phyloP scores from a whole-genome alignment of 2,797 vertebrate genomes.

The Cossypha polioptera region DNA sequence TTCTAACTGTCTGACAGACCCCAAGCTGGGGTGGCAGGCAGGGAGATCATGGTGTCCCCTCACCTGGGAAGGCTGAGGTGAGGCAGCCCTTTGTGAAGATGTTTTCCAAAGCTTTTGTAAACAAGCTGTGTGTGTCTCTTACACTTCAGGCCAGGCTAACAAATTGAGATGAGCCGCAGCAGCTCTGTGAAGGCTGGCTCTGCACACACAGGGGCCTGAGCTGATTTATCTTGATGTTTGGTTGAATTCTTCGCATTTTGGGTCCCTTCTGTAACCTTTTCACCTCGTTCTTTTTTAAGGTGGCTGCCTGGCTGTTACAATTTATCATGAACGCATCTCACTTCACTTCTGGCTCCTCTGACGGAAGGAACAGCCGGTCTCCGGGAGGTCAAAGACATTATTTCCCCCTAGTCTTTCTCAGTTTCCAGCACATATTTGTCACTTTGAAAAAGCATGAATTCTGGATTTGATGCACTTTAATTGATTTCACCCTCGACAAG shows the following conservation, averaged over 20 bases:
- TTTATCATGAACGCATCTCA: constrained; percentile 79
- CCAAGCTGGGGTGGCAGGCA: neutral
- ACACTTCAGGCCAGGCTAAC: constrained; percentile 28
- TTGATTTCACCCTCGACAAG: constrained; percentile 89
- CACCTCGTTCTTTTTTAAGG: constrained; percentile 77
- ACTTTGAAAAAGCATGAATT: constrained; percentile 91
- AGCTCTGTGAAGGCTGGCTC: constrained; percentile 24
- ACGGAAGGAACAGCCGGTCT: constrained; percentile 80
- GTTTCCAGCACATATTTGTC: constrained; percentile 88
- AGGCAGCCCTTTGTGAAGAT: neutral
- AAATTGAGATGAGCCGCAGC: constrained; percentile 48
- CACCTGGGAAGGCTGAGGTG: neutral
- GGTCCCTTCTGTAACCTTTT: constrained; percentile 80
- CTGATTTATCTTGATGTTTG: constrained; percentile 80
- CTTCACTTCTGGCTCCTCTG: constrained; percentile 71
- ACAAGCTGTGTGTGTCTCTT: neutral
- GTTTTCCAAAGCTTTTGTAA: neutral
- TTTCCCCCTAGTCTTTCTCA: constrained; percentile 80
- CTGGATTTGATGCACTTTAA: constrained; percentile 95
- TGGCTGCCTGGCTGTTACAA: constrained; percentile 79
- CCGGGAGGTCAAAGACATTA: constrained; percentile 79
- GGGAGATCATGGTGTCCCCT: neutral
- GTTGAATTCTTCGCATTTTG: constrained; percentile 79
- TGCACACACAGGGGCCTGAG: constrained; percentile 28
- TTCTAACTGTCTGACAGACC: neutral